These are phyloP conservation scores for Ceratina calcarata DNA, from an alignment of 1,140 invertebrate species.

Conservation along the genomic window DNA sequence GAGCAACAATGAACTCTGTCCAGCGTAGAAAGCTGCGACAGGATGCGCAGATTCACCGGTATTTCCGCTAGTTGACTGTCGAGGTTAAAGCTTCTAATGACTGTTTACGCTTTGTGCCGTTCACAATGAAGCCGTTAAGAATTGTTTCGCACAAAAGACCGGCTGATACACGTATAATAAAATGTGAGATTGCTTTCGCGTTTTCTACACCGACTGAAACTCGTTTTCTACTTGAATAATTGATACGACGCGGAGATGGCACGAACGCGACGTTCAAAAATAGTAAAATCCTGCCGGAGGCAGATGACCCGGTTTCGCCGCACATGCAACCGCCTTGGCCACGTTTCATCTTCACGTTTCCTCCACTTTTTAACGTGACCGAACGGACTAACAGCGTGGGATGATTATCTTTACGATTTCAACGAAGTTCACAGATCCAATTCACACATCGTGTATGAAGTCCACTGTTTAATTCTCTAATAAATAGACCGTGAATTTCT, in stretches of 20 bases:
- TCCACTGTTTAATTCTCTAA: no score
- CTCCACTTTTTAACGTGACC: conserved; percentile 16
- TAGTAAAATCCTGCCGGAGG: conserved; percentile 15
- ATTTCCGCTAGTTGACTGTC: conserved; percentile 57
- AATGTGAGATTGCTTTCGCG: background rate
- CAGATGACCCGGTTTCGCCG: conserved; percentile 29
- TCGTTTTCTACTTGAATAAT: background rate
- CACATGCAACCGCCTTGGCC: background rate
- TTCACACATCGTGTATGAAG: no score
- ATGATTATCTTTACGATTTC: conserved; percentile 48
- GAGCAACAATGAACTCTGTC: conserved; percentile 25
- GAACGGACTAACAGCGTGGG: conserved; percentile 41
- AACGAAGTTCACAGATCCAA: conserved; percentile 1
- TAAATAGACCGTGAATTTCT: no score
- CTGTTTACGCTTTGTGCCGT: conserved; percentile 44
- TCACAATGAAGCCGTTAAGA: conserved; percentile 19
- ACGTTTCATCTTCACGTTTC: background rate
- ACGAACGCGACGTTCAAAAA: conserved; percentile 4
- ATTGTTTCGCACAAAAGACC: background rate
- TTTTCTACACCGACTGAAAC: background rate
- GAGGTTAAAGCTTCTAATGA: conserved; percentile 55
- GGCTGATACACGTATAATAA: no score
- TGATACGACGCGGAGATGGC: background rate
- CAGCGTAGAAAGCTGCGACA: conserved; percentile 50
- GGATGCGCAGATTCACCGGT: conserved; percentile 52